Conservation (phyloP, 2,888 invertebrate species). For the Orchesella flavescens region DNA sequence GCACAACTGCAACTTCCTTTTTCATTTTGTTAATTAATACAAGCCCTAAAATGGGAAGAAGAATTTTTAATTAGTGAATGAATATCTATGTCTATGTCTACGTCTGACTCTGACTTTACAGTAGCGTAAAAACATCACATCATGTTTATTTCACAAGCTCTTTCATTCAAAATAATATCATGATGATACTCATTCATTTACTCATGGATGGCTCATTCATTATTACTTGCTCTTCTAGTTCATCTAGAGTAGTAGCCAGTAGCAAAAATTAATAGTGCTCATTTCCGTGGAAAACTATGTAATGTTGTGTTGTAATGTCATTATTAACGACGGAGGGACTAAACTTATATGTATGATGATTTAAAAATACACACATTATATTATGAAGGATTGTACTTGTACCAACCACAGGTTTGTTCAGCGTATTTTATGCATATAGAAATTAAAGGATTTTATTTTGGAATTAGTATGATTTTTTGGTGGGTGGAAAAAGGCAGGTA, state of each 20-base stretch:
- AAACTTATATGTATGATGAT: not conserved
- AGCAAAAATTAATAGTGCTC: not conserved
- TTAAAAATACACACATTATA: not conserved
- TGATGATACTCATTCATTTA: not conserved
- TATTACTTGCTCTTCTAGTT: too few relatives aligned
- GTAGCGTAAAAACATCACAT: too few relatives aligned
- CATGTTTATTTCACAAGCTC: too few relatives aligned
- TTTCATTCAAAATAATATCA: not conserved
- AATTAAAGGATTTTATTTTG: slow-evolving; percentile 29
- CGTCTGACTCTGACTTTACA: too few relatives aligned
- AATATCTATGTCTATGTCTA: too few relatives aligned
- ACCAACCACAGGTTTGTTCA: too few relatives aligned
- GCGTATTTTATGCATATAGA: too few relatives aligned
- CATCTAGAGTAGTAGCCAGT: not conserved
- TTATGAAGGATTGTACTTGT: too few relatives aligned
- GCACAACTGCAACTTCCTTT: slow-evolving; percentile 15
- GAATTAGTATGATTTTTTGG: not conserved
- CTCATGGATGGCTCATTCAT: not conserved
- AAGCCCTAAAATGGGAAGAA: slow-evolving; percentile 10
- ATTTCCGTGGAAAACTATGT: slow-evolving; percentile 15
- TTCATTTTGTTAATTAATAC: not conserved
- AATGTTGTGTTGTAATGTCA: too few relatives aligned
- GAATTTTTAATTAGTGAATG: too few relatives aligned
- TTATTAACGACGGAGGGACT: not conserved
- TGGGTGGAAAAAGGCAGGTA: not conserved